phyloP scores from a whole-genome alignment of 2,113 vertebrate species.

The Corythaixoides concolor region DNA sequence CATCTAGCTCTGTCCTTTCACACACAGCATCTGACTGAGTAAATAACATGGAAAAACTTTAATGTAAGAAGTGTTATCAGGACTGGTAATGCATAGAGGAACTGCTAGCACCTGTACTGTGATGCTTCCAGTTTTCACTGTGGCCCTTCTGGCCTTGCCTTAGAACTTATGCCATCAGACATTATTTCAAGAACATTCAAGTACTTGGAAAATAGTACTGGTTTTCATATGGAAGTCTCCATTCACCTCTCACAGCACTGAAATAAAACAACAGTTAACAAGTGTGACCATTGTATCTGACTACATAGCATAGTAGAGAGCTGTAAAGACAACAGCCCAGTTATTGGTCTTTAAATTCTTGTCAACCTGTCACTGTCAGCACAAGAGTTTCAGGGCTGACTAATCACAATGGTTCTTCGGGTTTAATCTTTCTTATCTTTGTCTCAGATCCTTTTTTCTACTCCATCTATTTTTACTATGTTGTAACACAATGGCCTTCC shows the following conservation, averaged over 20 bases:
- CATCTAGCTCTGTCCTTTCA: slow-evolving; percentile 82
- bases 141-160: background rate
- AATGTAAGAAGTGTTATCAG: background rate
- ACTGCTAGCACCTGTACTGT: background rate
- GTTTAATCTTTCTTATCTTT: background rate
- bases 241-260: background rate
- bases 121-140: background rate
- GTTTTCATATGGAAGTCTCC: background rate
- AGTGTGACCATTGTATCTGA: background rate
- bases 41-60: background rate
- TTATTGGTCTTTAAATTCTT: background rate
- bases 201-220: background rate
- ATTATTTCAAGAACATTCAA: background rate
- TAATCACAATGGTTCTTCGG: background rate
- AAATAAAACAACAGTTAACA: background rate
- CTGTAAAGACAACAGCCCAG: background rate
- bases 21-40: slow-evolving; percentile 81
- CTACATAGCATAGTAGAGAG: background rate
- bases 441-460: background rate
- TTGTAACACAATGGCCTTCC: background rate
- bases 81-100: background rate
- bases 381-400: background rate
- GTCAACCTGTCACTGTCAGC: background rate
- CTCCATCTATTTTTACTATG: background rate
- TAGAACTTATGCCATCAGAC: background rate